Conservation (phyloP, 1,140 invertebrate genomes). For the Drosophila funebris region DNA sequence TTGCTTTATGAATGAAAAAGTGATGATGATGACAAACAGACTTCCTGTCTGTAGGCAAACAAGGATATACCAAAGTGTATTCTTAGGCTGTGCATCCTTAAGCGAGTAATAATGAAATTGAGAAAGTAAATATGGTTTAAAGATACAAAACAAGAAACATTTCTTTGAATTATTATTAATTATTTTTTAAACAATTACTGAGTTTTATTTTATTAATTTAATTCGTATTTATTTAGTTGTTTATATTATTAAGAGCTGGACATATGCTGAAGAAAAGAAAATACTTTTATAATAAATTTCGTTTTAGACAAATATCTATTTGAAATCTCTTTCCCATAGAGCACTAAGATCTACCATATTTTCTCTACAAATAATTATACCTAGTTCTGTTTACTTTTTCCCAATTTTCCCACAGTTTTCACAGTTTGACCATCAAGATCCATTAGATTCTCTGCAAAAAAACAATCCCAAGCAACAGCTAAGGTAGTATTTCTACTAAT, state of each 20-base stretch:
- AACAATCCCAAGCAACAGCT: neutral
- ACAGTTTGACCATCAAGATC: slow-evolving; percentile 13
- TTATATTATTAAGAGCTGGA: too few relatives aligned
- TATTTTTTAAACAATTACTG: neutral
- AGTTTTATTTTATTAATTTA: neutral
- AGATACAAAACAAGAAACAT: too few relatives aligned
- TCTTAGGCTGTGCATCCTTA: neutral
- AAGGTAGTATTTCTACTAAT: slow-evolving; percentile 26
- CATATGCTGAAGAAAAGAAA: too few relatives aligned
- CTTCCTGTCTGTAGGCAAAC: slow-evolving; percentile 31
- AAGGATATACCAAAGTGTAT: neutral
- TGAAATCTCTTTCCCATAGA: neutral
- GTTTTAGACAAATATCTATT: too few relatives aligned
- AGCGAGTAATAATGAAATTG: too few relatives aligned
- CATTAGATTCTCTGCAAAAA: neutral
- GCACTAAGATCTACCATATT: neutral
- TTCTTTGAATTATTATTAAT: too few relatives aligned
- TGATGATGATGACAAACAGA: slow-evolving; percentile 6
- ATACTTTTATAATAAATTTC: too few relatives aligned
- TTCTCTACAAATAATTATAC: too few relatives aligned
- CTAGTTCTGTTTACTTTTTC: neutral
- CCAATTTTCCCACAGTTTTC: too few relatives aligned
- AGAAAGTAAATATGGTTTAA: too few relatives aligned
- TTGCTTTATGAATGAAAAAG: neutral
- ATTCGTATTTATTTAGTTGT: too few relatives aligned